phyloP scores from a whole-genome alignment of 2,888 invertebrate genomes.

The Trypoxylon attenuatum region DNA sequence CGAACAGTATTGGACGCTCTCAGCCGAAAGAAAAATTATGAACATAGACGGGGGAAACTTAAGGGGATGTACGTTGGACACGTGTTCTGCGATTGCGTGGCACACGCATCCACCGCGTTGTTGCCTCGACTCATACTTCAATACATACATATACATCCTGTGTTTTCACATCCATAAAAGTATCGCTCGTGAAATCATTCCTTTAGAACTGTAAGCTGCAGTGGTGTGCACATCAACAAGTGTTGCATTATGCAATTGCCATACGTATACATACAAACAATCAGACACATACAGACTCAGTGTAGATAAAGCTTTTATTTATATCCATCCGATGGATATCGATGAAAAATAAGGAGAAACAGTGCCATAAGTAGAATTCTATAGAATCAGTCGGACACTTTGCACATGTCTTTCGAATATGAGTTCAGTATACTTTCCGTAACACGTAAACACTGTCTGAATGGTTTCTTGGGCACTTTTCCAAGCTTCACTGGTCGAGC shows the following conservation, averaged over 20 bases:
- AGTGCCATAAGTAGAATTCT: too few species aligned
- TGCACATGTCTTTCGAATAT: background rate
- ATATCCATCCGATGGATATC: background rate
- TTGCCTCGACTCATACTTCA: slow-evolving; percentile 9
- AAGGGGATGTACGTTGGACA: slow-evolving; percentile 14
- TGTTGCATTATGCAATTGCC: slow-evolving; percentile 24
- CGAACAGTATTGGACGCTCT: too few species aligned
- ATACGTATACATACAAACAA: background rate
- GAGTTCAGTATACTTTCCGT: slow-evolving; percentile 1
- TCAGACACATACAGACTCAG: too few species aligned
- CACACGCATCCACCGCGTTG: slow-evolving; percentile 11
- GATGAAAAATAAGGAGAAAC: too few species aligned
- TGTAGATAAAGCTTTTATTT: too few species aligned
- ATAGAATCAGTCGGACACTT: background rate
- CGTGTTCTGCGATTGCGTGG: slow-evolving; percentile 36
- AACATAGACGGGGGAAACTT: background rate
- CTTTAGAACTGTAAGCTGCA: background rate
- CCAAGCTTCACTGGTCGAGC: slow-evolving; percentile 23
- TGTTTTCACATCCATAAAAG: too few species aligned
- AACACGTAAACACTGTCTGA: slow-evolving; percentile 35
- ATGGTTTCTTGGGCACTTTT: slow-evolving; percentile 40
- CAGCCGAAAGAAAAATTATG: too few species aligned
- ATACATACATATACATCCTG: too few species aligned
- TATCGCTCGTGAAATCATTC: too few species aligned
- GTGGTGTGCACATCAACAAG: slow-evolving; percentile 29